Evolutionary conservation across 2,888 invertebrate species (phyloP), one percentile per base, ranked within the genome.

Genomic region (Eupithecia vulgata): DNA sequence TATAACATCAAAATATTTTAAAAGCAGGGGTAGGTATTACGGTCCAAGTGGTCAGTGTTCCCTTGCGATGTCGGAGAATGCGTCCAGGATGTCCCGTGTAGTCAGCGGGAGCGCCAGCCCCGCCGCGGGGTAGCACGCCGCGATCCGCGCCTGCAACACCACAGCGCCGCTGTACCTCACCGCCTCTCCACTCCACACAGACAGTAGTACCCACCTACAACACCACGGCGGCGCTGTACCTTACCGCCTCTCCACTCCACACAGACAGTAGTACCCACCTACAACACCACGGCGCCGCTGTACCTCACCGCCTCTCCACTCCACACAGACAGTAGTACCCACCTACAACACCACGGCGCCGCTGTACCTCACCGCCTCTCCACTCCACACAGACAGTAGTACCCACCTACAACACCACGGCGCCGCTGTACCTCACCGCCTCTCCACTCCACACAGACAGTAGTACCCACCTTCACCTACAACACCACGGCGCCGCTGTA

Each of bases 61-160:
- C 83, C 97, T 96, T 59, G 99, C 99, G 88, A 99, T 99, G 93
- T 99, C 99, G 10, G 99, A 99, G 95, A 99, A 99, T 90, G 98
- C 99, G 88, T 97, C 96, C 76, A 99, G 96, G 82, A 99, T 98
- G 91, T 99, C 98, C 84, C 98, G 96, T 82, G 99, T 99, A 71
- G 98, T 97, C 90, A 99, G 99, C 89, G 99, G 99, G 81, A 99
- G 95, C 72, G 96, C 96, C 79, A 99, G 97, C 95, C 98, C 98
- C 65, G 99, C 97, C 79, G 98, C 99, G 17, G 99, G 98, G 95
- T 99, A 99, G 93, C 99, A 99, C 81, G 98, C 96, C 84, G 97
- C 97, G 86, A 99, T 98, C 81, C 99, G 95, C 82, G 97, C 97
- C 93, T 99, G 98, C 70, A 48, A 67, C 42, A 12, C 48, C 30